A percentile compares a stretch with the other conserved stretches of the same genome.
Evolutionary conservation across 2,888 invertebrate genomes (phyloP).

Genomic region (Acanthococcus lagerstroemiae): DNA sequence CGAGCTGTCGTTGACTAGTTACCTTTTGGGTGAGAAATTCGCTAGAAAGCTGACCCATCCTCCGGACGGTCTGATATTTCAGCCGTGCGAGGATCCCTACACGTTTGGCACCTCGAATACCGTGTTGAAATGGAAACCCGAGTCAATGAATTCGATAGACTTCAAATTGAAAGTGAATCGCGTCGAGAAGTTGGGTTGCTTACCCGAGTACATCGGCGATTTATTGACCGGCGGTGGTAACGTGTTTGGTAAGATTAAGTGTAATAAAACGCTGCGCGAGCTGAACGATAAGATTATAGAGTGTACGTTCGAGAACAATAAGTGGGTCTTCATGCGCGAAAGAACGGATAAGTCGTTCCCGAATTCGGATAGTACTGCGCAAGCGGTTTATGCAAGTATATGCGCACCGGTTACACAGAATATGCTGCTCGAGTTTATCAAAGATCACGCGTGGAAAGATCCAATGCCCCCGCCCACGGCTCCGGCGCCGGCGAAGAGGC

Average conservation of each 20-base stretch:
- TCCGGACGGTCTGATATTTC: conserved; percentile 96
- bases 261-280: conserved; percentile 65
- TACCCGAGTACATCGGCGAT: conserved; percentile 30
- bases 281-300: conserved; percentile 91
- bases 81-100: conserved; percentile 79
- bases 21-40: conserved; percentile 73
- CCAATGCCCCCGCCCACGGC: conserved; percentile 15
- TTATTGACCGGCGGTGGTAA: conserved; percentile 10
- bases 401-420: conserved; percentile 75
- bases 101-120: conserved; percentile 66
- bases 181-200: conserved; percentile 62
- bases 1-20: conserved; percentile 61
- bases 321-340: conserved; percentile 92
- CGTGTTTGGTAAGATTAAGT: conserved; percentile 50
- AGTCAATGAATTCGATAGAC: conserved; percentile 88
- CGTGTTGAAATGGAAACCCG: conserved; percentile 97
- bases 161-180: conserved; percentile 75
- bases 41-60: conserved; percentile 77
- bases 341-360: conserved; percentile 94
- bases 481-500: conserved; percentile 7
- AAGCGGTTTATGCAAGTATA: conserved; percentile 77
- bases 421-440: conserved; percentile 60
- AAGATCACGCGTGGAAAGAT: conserved; percentile 15
- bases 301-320: conserved; percentile 68
- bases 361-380: conserved; percentile 76